These are phyloP conservation scores for Aporophyla nigra DNA, from an alignment of 2,888 invertebrate genomes.

Conservation along the genomic window DNA sequence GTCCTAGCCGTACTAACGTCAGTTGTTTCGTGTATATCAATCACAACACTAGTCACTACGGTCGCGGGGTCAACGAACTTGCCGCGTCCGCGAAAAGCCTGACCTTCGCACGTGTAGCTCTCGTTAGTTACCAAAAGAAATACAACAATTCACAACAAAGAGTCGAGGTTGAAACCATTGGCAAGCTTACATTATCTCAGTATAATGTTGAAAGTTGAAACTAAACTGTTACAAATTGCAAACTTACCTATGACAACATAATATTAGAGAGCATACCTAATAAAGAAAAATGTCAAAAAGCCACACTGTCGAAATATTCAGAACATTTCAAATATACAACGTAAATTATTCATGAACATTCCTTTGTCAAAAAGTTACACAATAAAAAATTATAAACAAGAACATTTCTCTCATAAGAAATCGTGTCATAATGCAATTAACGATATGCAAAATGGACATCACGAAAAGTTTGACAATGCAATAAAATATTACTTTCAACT, in stretches of 20 bases:
- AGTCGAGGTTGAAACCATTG: slow-evolving; percentile 44
- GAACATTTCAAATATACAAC: background rate
- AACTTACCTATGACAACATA: slow-evolving; percentile 15
- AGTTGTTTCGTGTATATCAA: slow-evolving; percentile 68
- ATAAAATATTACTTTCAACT: slow-evolving; percentile 78
- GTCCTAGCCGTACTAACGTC: slow-evolving; percentile 19
- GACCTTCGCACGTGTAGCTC: slow-evolving; percentile 67
- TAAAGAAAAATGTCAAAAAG: slow-evolving; percentile 16
- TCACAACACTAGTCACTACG: slow-evolving; percentile 63
- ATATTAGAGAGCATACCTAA: slow-evolving; percentile 22
- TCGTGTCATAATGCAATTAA: slow-evolving; percentile 39
- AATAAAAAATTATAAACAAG: slow-evolving; percentile 17
- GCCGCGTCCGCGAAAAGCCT: slow-evolving; percentile 67
- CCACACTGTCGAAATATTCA: background rate
- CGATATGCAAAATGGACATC: slow-evolving; percentile 28
- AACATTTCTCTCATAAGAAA: slow-evolving; percentile 11
- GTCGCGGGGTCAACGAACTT: slow-evolving; percentile 72
- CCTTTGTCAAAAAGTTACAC: background rate
- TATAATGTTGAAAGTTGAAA: slow-evolving; percentile 41
- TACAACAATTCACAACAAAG: slow-evolving; percentile 37
- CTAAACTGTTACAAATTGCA: slow-evolving; percentile 20
- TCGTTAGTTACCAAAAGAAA: slow-evolving; percentile 36
- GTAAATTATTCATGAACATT: background rate
- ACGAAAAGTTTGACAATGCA: slow-evolving; percentile 10
- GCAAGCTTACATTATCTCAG: slow-evolving; percentile 17